These are phyloP conservation scores for Caerostris darwini DNA, from an alignment of 1,140 invertebrate genomes.

Conservation along the genomic window DNA sequence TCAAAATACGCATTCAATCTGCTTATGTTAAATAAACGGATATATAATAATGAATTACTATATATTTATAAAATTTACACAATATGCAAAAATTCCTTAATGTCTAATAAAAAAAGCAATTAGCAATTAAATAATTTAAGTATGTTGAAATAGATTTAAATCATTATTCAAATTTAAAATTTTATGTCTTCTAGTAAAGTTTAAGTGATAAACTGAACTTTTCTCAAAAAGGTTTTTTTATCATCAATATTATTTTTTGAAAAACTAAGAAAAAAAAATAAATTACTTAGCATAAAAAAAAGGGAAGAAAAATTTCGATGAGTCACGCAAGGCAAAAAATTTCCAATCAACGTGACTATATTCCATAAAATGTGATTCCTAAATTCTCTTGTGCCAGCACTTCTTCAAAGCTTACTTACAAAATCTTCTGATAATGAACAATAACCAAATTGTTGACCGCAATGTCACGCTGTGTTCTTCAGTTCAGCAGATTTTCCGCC, in stretches of 20 bases:
- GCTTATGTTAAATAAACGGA: too few species aligned
- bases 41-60: too few species aligned
- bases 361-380: background rate
- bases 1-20: too few species aligned
- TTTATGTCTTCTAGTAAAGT: too few species aligned
- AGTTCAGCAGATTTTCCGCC: slow-evolving; percentile 11
- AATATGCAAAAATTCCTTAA: too few species aligned
- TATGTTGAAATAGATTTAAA: too few species aligned
- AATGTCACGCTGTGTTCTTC: background rate
- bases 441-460: slow-evolving; percentile 30
- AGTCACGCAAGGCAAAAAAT: background rate
- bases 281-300: background rate
- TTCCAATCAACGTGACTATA: background rate
- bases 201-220: background rate
- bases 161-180: too few species aligned
- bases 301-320: background rate
- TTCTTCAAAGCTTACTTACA: slow-evolving; percentile 4
- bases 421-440: background rate
- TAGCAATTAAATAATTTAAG: too few species aligned
- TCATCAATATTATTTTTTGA: background rate
- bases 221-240: background rate
- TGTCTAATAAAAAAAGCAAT: too few species aligned
- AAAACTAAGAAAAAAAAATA: background rate
- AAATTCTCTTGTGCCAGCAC: background rate
- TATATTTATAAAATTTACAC: too few species aligned